These are phyloP conservation scores for Falco novaeseelandiae DNA, from an alignment of 2,797 vertebrate species.

Conservation along the genomic window DNA sequence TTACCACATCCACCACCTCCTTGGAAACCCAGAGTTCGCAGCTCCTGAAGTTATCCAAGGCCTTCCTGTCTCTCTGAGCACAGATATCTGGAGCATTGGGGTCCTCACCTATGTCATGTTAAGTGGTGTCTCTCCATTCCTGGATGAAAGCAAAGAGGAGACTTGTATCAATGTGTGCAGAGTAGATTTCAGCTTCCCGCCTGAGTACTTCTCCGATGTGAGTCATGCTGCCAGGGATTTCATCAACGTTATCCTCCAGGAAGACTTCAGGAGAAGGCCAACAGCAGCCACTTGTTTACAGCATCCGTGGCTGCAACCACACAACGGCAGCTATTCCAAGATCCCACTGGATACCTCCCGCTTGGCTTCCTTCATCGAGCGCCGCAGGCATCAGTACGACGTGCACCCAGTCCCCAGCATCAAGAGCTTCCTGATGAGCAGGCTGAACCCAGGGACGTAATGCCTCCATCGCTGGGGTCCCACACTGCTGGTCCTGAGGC, in stretches of 20 bases:
- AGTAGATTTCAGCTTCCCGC: constrained; percentile 96
- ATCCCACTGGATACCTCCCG: constrained; percentile 91
- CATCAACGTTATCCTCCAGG: constrained; percentile 87
- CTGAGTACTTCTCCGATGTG: constrained; percentile 89
- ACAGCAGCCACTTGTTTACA: constrained; percentile 90
- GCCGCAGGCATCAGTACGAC: constrained; percentile 91
- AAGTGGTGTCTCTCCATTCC: constrained; percentile 95
- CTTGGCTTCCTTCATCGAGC: constrained; percentile 90
- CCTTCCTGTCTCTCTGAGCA: constrained; percentile 89
- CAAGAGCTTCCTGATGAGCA: constrained; percentile 90
- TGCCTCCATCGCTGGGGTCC: neutral
- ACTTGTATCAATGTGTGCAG: constrained; percentile 96
- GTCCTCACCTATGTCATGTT: constrained; percentile 93
- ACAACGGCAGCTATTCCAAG: constrained; percentile 91
- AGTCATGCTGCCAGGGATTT: constrained; percentile 94
- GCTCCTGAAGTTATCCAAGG: constrained; percentile 95
- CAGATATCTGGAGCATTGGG: constrained; percentile 94
- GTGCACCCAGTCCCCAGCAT: constrained; percentile 89
- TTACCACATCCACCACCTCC: constrained; percentile 91
- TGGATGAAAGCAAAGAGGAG: constrained; percentile 96
- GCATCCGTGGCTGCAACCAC: constrained; percentile 92
- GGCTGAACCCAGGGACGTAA: constrained; percentile 79
- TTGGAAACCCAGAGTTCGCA: constrained; percentile 95
- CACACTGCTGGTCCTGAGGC: neutral
- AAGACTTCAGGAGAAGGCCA: constrained; percentile 90